Percentiles rank a stretch among this genome's conserved stretches.
phyloP scores from a whole-genome alignment of 2,113 vertebrate species.

The Todiramphus chloris region DNA sequence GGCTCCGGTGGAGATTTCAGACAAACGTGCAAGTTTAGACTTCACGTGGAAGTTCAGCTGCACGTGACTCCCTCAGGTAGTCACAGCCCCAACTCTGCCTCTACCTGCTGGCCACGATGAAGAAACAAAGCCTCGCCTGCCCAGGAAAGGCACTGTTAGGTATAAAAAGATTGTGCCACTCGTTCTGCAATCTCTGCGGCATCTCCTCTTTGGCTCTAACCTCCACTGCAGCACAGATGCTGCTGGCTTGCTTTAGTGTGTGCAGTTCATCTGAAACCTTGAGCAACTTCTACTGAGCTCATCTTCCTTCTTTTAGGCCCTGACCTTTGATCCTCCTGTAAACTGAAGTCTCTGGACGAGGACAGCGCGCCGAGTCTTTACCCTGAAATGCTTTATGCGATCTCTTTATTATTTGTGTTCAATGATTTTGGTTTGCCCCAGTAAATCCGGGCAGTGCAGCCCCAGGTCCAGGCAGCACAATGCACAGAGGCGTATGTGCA shows the following conservation, averaged over 20 bases:
- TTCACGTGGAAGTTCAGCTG: not conserved
- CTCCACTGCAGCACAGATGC: not conserved
- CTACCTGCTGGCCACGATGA: not conserved
- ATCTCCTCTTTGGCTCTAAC: not conserved
- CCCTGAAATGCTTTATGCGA: not conserved
- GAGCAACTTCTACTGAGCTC: not conserved
- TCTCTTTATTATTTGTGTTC: not conserved
- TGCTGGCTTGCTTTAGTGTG: not conserved
- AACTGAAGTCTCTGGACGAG: not conserved
- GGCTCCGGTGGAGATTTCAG: not conserved
- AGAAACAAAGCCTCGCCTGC: not conserved
- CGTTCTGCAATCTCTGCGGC: not conserved
- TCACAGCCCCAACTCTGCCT: not conserved
- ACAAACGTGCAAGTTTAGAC: not conserved
- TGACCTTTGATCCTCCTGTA: not conserved
- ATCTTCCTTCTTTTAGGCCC: not conserved
- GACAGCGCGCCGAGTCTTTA: not conserved
- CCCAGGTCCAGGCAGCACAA: not conserved
- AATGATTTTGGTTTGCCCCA: not conserved
- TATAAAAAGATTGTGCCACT: not conserved
- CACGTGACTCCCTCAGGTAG: not conserved
- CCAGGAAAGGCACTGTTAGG: not conserved
- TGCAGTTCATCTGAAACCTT: not conserved
- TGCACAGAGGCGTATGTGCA: not conserved
- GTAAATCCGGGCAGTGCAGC: not conserved